These are phyloP conservation scores for Scaptomyza caliginosa DNA, from an alignment of 2,888 invertebrate genomes.

Conservation along the genomic window DNA sequence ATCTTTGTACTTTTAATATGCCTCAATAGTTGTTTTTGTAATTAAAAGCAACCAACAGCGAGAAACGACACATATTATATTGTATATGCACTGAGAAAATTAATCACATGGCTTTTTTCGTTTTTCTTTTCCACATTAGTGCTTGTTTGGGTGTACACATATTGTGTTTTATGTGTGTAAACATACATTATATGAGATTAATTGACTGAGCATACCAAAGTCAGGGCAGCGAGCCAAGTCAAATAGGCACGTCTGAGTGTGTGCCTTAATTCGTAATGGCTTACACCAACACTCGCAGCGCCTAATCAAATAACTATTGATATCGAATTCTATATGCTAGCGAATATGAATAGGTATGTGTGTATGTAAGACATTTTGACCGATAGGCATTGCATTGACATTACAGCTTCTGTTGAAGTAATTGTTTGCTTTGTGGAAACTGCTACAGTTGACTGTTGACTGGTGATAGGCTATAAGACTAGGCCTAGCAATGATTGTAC, in stretches of 20 bases:
- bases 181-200: slow-evolving; percentile 28
- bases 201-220: slow-evolving; percentile 43
- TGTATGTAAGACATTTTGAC: not conserved
- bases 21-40: slow-evolving; percentile 31
- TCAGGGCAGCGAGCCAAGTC: slow-evolving; percentile 52
- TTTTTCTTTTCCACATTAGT: too few relatives aligned
- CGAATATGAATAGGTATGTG: not conserved
- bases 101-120: not conserved
- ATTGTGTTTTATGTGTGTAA: not conserved
- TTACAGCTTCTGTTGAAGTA: not conserved
- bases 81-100: not conserved
- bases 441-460: slow-evolving; percentile 1
- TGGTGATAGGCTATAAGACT: slow-evolving; percentile 1
- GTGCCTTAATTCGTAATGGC: slow-evolving; percentile 29
- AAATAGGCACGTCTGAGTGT: slow-evolving; percentile 43
- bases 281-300: slow-evolving; percentile 29
- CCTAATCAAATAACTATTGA: slow-evolving; percentile 49
- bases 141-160: not conserved
- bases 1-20: slow-evolving; percentile 26
- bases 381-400: not conserved
- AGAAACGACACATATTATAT: not conserved
- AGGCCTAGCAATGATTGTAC: slow-evolving; percentile 12
- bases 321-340: slow-evolving; percentile 9
- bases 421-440: slow-evolving; percentile 1
- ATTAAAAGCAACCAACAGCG: slow-evolving; percentile 37